Evolutionary conservation across 2,888 invertebrate species (phyloP), one percentile per base, ranked within the genome.

Genomic region (Scrobipalpa costella): DNA sequence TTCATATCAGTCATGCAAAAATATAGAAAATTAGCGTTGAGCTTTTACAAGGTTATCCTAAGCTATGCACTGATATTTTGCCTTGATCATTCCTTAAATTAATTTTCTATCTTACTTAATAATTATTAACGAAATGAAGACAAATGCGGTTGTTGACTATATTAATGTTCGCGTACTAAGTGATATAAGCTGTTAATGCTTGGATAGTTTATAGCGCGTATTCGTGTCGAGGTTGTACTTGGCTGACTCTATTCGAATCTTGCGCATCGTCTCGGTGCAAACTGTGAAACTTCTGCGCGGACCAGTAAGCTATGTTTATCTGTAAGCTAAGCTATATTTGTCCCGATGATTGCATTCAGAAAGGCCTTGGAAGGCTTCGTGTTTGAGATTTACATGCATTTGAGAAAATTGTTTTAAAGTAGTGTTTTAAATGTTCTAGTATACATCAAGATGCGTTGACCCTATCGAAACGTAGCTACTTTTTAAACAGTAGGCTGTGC

Each of bases 221-320:
- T 88, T 85, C 71, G 87, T 90, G 90, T 90, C 90, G 90, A 90
- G 90, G 90, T 76, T 88, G 81, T 44, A 52, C 50, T 52, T 9
- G 13, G 21, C 63, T 58, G 61, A 40, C 63, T 63, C 63, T 65
- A 63, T 65, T 62, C 62, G 50, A 21, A 34, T 64, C 44, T n/a
- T n/a, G 44, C 44, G 44, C 44, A 44, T 44, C 50, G 47, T 21
- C 19, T 11, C 17, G 38, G 58, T 62, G 58, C 34, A 44, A 50
- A 50, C 50, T 50, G 50, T 21, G 50, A 21, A 50, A 50, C 33
- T 55, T 55, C 55, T 33, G 33, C 19, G 11, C 50, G 17, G 21
- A 11, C 21, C 9, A 21, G 50, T 50, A 50, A 50, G 50, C 50
- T 21, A 17, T 50, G 21, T 50, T 50, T 21, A 50, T 7, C 50